Conservation (phyloP, 35 echinoderm and acorn worm species). For the Eucidaris tribuloides region DNA sequence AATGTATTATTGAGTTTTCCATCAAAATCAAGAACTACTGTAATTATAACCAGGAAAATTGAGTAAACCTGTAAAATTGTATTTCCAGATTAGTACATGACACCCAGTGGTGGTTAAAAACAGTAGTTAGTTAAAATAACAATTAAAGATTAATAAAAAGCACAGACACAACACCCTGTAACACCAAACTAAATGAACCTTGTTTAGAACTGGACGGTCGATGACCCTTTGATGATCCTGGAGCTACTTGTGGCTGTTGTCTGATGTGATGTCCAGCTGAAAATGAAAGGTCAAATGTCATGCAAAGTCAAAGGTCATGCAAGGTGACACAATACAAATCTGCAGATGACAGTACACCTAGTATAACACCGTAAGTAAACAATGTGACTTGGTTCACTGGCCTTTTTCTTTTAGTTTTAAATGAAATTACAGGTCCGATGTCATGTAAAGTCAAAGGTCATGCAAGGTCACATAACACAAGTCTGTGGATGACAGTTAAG, state of each 20-base stretch:
- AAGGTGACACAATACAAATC: background rate
- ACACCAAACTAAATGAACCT: constrained; percentile 15
- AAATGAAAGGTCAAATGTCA: background rate
- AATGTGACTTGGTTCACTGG: background rate
- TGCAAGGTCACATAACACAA: too few relatives aligned
- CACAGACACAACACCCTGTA: too few relatives aligned
- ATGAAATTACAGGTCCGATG: background rate
- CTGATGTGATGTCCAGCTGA: constrained; percentile 1
- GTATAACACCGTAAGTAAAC: background rate
- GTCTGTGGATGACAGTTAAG: too few relatives aligned
- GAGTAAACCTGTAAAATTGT: too few relatives aligned
- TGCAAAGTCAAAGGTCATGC: background rate
- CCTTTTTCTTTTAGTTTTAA: background rate
- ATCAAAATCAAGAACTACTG: too few relatives aligned
- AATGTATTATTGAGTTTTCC: too few relatives aligned
- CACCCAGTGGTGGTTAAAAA: too few relatives aligned
- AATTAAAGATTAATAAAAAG: too few relatives aligned
- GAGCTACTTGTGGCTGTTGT: background rate
- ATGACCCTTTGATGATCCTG: background rate
- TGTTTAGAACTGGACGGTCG: constrained; percentile 19
- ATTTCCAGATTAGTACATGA: too few relatives aligned
- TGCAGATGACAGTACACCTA: background rate
- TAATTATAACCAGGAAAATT: too few relatives aligned
- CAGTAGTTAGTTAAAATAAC: too few relatives aligned
- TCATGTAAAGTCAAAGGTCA: too few relatives aligned